Conservation (phyloP, 2,113 vertebrate species). For the Crotalus horridus region DNA sequence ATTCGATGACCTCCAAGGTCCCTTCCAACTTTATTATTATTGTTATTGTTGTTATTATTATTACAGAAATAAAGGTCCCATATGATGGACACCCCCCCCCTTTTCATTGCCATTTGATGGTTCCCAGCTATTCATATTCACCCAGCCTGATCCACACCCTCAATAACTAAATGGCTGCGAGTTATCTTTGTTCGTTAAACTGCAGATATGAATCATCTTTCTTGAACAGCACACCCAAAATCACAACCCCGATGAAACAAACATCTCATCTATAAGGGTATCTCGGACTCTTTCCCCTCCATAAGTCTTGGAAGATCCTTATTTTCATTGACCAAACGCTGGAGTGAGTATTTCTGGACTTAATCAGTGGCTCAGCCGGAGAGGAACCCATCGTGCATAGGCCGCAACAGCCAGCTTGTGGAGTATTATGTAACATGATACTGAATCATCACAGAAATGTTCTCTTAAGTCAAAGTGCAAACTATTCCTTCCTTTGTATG, state of each 20-base stretch:
- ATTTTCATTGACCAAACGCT: background rate
- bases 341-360: background rate
- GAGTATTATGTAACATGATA: background rate
- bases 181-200: background rate
- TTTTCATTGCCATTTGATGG: background rate
- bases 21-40: no score
- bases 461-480: background rate
- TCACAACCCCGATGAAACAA: background rate
- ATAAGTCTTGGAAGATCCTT: background rate
- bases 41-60: no score
- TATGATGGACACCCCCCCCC: no score
- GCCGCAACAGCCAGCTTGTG: background rate
- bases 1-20: no score
- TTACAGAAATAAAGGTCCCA: background rate
- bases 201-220: background rate
- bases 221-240: background rate
- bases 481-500: background rate
- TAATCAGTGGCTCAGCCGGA: background rate
- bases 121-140: background rate
- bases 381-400: background rate
- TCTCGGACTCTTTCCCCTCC: background rate
- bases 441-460: background rate
- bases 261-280: background rate
- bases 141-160: background rate
- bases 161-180: background rate